phyloP scores from a whole-genome alignment of 2,797 vertebrate genomes.

The Characodon lateralis region DNA sequence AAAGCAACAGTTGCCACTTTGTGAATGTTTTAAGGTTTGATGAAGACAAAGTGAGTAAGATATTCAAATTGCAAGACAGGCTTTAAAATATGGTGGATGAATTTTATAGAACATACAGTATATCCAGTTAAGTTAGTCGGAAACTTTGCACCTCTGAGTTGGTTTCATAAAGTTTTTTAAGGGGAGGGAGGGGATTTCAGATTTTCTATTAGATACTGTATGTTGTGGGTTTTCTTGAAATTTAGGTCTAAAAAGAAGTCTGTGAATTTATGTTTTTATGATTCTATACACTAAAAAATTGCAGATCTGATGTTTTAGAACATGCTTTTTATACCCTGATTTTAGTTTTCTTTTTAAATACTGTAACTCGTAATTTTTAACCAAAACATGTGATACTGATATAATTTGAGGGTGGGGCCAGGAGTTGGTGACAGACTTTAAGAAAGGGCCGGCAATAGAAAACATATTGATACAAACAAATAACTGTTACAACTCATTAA shows the following conservation, averaged over 20 bases:
- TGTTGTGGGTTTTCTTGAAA: neutral
- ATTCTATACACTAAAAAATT: too few species aligned
- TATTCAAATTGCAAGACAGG: neutral
- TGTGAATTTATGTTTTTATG: too few species aligned
- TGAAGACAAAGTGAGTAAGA: neutral
- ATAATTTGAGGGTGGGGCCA: neutral
- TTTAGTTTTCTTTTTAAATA: too few species aligned
- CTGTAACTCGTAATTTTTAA: neutral
- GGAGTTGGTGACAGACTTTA: neutral
- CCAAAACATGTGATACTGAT: neutral
- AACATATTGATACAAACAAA: neutral
- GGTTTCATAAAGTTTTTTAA: neutral
- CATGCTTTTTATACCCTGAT: too few species aligned
- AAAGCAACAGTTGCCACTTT: slow-evolving; percentile 54
- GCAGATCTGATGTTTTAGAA: too few species aligned
- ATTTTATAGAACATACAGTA: neutral
- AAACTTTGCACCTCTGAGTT: neutral
- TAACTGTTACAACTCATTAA: neutral
- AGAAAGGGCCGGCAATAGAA: neutral
- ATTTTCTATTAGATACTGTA: neutral
- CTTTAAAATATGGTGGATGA: neutral
- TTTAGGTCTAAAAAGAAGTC: neutral
- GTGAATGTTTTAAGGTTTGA: slow-evolving; percentile 1
- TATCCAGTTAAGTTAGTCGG: too few species aligned
- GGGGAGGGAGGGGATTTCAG: neutral